Conservation (phyloP, 2,888 invertebrate species). For the Drosophila pseudotalamancana region DNA sequence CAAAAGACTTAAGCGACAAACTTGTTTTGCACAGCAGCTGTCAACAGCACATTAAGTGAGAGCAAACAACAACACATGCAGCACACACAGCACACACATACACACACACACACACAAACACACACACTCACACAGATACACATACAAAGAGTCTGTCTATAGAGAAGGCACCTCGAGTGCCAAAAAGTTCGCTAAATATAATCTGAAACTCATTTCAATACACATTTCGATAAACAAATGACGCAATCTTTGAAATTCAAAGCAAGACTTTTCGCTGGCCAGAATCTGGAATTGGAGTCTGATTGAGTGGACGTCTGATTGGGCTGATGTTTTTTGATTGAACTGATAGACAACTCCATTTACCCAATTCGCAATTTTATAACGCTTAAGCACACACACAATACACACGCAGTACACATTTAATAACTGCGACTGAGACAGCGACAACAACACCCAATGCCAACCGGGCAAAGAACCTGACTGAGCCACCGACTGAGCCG, state of each 20-base stretch:
- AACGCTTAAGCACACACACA: constrained; percentile 13
- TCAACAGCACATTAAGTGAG: constrained; percentile 59
- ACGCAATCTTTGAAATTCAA: constrained; percentile 65
- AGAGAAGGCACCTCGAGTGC: constrained; percentile 15
- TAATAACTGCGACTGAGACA: constrained; percentile 46
- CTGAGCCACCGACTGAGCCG: constrained; percentile 45
- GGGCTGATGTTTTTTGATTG: constrained; percentile 14
- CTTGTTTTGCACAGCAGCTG: constrained; percentile 71
- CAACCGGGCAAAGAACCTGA: constrained; percentile 73
- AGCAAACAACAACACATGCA: constrained; percentile 45
- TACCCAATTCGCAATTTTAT: constrained; percentile 38
- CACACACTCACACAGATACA: not conserved
- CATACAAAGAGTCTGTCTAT: constrained; percentile 2
- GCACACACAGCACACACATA: constrained; percentile 27
- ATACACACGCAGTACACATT: constrained; percentile 22
- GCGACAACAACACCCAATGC: constrained; percentile 60
- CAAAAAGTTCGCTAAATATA: constrained; percentile 68
- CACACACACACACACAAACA: constrained; percentile 30
- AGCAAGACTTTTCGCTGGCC: constrained; percentile 25
- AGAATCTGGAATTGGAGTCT: constrained; percentile 8
- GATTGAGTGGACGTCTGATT: constrained; percentile 2
- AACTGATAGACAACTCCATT: constrained; percentile 63
- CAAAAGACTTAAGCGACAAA: constrained; percentile 67
- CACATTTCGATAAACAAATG: constrained; percentile 72
- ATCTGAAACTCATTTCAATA: constrained; percentile 73